These are phyloP conservation scores for Resseliella maxima DNA, from an alignment of 2,888 invertebrate genomes.

Conservation along the genomic window DNA sequence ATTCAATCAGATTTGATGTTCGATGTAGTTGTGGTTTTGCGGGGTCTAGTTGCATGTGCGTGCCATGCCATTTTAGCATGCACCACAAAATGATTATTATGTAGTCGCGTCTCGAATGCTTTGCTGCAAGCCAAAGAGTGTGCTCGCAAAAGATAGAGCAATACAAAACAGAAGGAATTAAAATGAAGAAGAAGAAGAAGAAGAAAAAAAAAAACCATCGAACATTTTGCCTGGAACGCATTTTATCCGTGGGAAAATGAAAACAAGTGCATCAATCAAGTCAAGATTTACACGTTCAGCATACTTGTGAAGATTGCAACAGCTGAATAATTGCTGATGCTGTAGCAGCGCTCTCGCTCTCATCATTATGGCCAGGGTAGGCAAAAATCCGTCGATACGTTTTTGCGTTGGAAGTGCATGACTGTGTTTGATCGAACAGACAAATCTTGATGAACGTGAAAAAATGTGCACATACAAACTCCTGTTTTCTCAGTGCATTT, in stretches of 20 bases:
- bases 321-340: slow-evolving; percentile 51
- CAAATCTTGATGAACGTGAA: slow-evolving; percentile 54
- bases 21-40: not conserved
- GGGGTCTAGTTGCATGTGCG: slow-evolving; percentile 43
- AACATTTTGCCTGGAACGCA: slow-evolving; percentile 19
- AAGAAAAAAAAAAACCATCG: not conserved
- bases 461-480: slow-evolving; percentile 37
- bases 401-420: slow-evolving; percentile 29
- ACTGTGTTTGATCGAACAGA: slow-evolving; percentile 38
- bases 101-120: slow-evolving; percentile 32
- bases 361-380: not conserved
- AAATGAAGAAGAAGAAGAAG: not conserved
- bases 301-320: slow-evolving; percentile 52
- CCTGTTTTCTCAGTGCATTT: not conserved
- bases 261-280: slow-evolving; percentile 55
- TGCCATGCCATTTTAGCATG: slow-evolving; percentile 7
- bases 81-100: slow-evolving; percentile 26
- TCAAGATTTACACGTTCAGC: slow-evolving; percentile 55
- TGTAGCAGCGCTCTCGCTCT: not conserved
- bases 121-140: not conserved
- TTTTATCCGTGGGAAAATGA: slow-evolving; percentile 55
- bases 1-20: slow-evolving; percentile 49
- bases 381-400: not conserved
- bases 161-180: too few species aligned
- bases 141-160: not conserved